Evolutionary conservation across 2,113 vertebrate species (phyloP), one percentile per base, ranked within the genome.

Genomic region (Rhabdornis inornatus): DNA sequence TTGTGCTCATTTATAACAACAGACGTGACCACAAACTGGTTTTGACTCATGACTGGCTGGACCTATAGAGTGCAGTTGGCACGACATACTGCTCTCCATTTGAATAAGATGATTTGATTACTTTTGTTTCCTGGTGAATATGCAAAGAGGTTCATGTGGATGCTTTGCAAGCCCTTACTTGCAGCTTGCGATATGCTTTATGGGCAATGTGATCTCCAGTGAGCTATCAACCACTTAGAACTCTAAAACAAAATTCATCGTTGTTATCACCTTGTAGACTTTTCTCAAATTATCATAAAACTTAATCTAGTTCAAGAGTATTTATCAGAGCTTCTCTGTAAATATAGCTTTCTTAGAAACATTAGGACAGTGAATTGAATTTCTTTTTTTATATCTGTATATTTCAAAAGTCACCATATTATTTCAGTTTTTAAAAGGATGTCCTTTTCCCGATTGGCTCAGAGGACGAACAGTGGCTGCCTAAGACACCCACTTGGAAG

Each of bases 301-400:
- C 3, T n/a, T 87, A 15, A 59, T 33, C 21, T 83, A 4, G 5
- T 59, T 83, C 52, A 77, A 20, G 27, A 74, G 11, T n/a, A 53
- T 59, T 74, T 65, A 23, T 66, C 56, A 30, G 28, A 61, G 19
- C n/a, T 83, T 70, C 16, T 83, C 13, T 50, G 7, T 40, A 83
- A 59, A 69, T 10, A 5, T 10, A 35, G 8, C 14, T 78, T 90
- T 49, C 24, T 74, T 63, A 49, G 22, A 59, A 86, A 66, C 15
- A 25, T 1, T 28, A 5, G 49, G 35, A 27, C 3, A 72, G 8
- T 7, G 21, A 85, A 60, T 35, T 57, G 27, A 33, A 15, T 70
- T n/a, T 65, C 0, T 56, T 30, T 37, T 37, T 53, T 44, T 49
- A 10, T 53, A 64, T 37, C 13, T 53, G 1, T n/a, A 0, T 33